Evolutionary conservation across 2,888 invertebrate genomes (phyloP).

Genomic region (Eilema caniola): DNA sequence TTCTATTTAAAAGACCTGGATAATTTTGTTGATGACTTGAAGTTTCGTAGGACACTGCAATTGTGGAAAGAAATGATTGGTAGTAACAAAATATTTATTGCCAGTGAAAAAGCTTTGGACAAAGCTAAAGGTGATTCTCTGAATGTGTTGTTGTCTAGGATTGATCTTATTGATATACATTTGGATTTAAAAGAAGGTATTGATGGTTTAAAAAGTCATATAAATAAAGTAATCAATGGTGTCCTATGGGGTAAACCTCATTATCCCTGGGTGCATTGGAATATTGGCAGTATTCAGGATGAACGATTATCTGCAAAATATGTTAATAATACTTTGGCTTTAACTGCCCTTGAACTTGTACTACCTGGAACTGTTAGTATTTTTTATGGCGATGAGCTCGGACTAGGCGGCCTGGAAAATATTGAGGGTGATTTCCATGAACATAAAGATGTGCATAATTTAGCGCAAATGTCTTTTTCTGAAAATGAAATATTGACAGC

Average conservation of each 20-base stretch:
- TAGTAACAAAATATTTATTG: conserved; percentile 88
- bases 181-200: conserved; percentile 88
- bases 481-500: conserved; percentile 70
- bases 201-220: conserved; percentile 85
- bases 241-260: conserved; percentile 88
- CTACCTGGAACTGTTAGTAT: conserved; percentile 95
- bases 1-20: conserved; percentile 95
- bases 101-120: conserved; percentile 86
- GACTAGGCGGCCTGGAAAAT: conserved; percentile 87
- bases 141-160: conserved; percentile 88
- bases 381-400: conserved; percentile 97
- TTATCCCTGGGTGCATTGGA: conserved; percentile 94
- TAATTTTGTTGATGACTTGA: conserved; percentile 87
- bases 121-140: conserved; percentile 78
- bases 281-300: conserved; percentile 89
- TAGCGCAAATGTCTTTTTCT: conserved; percentile 90
- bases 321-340: conserved; percentile 89
- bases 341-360: conserved; percentile 91
- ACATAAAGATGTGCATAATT: conserved; percentile 88
- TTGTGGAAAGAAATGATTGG: conserved; percentile 91
- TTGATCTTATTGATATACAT: conserved; percentile 91
- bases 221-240: conserved; percentile 86
- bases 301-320: conserved; percentile 87
- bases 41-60: conserved; percentile 87
- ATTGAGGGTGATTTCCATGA: conserved; percentile 87